A percentile compares a stretch with the other conserved stretches of the same genome.
Conservation (phyloP, 2,113 vertebrate species). For the Cathartes aura region DNA sequence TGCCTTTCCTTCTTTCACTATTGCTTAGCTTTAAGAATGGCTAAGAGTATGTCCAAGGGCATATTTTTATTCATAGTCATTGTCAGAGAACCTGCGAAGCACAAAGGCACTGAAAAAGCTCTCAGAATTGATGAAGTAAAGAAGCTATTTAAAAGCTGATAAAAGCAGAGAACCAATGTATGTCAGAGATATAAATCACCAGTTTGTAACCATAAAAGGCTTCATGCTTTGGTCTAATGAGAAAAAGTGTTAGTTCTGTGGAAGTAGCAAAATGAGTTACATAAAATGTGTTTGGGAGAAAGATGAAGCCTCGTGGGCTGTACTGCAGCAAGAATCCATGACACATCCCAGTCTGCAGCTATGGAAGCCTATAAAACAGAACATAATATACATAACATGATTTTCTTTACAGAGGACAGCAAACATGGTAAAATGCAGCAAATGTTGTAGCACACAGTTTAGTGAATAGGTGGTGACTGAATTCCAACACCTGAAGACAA, state of each 20-base stretch:
- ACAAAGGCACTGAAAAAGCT: not conserved
- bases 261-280: not conserved
- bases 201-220: not conserved
- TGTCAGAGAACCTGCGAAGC: not conserved
- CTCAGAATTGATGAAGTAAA: not conserved
- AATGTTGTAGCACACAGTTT: not conserved
- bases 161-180: not conserved
- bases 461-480: not conserved
- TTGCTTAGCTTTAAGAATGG: constrained; percentile 23
- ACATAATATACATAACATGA: not conserved
- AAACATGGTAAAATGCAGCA: not conserved
- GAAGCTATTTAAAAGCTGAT: not conserved
- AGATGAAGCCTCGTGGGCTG: not conserved
- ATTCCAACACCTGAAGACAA: not conserved
- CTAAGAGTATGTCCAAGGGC: constrained; percentile 27
- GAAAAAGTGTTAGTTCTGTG: not conserved
- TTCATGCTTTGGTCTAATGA: not conserved
- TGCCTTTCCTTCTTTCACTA: constrained; percentile 32
- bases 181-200: not conserved
- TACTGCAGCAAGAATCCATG: not conserved
- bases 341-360: not conserved
- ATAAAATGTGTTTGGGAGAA: not conserved
- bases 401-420: not conserved
- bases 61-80: constrained; percentile 37
- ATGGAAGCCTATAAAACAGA: not conserved